These are phyloP conservation scores for Mya arenaria DNA, from an alignment of 1,140 invertebrate genomes.

Conservation along the genomic window DNA sequence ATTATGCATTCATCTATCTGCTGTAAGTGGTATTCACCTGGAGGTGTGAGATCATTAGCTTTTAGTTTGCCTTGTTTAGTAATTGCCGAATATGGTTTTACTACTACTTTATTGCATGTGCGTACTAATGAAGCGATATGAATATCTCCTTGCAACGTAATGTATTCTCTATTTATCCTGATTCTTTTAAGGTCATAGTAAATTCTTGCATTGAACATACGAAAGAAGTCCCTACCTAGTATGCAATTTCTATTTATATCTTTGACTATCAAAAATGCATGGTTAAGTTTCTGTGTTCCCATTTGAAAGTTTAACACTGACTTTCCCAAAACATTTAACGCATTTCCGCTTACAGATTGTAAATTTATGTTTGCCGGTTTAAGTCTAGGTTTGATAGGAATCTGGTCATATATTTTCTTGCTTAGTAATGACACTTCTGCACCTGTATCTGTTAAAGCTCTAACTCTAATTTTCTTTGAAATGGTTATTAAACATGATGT, in stretches of 20 bases:
- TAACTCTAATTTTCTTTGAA: not conserved
- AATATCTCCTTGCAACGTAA: conserved; percentile 13
- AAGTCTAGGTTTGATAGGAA: conserved; percentile 10
- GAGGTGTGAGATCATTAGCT: not conserved
- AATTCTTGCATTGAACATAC: not conserved
- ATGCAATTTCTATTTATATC: conserved; percentile 34
- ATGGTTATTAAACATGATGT: conserved; percentile 9
- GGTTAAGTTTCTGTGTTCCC: conserved; percentile 14
- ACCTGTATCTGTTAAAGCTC: conserved; percentile 25
- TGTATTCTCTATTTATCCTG: conserved; percentile 4
- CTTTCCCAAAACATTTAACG: not conserved
- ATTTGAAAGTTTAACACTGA: not conserved
- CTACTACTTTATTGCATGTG: not conserved
- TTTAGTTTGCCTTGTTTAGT: conserved; percentile 2
- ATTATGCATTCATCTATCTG: not conserved
- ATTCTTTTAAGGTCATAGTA: conserved; percentile 30
- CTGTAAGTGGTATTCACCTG: not conserved
- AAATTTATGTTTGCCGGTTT: not conserved
- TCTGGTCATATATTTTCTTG: conserved; percentile 2
- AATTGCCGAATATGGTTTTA: conserved; percentile 17
- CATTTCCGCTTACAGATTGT: conserved; percentile 7
- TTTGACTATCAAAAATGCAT: conserved; percentile 6
- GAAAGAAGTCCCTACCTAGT: conserved; percentile 10
- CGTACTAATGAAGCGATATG: conserved; percentile 12
- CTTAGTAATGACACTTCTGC: conserved; percentile 20